Conservation (phyloP, 2,113 vertebrate species). For the Suricata suricatta region DNA sequence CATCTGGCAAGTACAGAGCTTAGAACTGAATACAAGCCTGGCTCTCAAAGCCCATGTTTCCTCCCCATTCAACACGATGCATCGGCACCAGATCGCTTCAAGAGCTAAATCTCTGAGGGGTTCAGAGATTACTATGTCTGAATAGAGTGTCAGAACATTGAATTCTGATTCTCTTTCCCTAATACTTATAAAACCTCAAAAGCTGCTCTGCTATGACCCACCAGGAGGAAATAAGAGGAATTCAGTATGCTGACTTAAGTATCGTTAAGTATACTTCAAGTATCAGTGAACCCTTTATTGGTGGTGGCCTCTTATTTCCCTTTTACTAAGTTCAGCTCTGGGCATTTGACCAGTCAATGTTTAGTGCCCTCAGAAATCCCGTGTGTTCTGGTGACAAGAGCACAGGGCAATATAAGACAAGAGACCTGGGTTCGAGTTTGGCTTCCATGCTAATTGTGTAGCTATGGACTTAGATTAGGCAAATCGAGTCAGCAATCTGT, state of each 20-base stretch:
- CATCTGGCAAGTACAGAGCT: not conserved
- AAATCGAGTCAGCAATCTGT: not conserved
- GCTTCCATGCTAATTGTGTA: not conserved
- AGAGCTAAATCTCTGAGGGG: not conserved
- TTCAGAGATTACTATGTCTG: not conserved
- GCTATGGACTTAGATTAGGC: not conserved
- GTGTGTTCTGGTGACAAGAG: not conserved
- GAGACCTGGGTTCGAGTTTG: not conserved
- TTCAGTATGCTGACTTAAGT: not conserved
- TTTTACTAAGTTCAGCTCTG: not conserved
- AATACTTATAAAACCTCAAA: constrained; percentile 19
- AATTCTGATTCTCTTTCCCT: not conserved
- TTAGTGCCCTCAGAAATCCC: not conserved
- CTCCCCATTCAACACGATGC: not conserved
- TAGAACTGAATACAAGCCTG: not conserved
- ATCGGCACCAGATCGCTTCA: not conserved
- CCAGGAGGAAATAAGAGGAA: not conserved
- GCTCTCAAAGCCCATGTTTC: not conserved
- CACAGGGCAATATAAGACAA: not conserved
- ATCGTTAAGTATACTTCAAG: not conserved
- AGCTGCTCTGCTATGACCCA: not conserved
- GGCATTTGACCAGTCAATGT: not conserved
- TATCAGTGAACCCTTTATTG: too few species aligned
- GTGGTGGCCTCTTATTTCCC: not conserved
- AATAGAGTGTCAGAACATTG: not conserved